phyloP scores from a whole-genome alignment of 2,113 vertebrate species.

The Zosterops hypoxanthus region DNA sequence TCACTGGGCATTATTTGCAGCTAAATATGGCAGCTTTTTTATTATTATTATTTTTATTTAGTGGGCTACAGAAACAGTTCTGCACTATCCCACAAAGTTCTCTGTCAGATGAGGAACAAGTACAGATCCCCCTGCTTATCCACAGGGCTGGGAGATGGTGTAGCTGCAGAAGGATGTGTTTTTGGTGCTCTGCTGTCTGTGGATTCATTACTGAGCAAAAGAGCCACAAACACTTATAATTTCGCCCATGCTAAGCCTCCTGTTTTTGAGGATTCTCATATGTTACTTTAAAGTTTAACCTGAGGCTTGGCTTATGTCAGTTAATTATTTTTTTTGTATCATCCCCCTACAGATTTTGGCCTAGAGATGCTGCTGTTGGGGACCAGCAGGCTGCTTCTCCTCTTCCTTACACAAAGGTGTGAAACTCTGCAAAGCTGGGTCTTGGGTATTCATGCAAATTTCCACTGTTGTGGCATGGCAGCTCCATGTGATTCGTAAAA shows the following conservation, averaged over 20 bases:
- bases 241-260: not conserved
- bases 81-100: rapidly evolving
- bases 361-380: not conserved
- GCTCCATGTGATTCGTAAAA: rapidly evolving
- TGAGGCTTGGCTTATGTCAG: not conserved
- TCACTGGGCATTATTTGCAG: not conserved
- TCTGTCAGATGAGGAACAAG: not conserved
- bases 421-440: not conserved
- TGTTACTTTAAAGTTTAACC: not conserved
- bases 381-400: not conserved
- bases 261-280: not conserved
- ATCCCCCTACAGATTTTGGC: rapidly evolving
- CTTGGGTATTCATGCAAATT: not conserved
- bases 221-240: not conserved
- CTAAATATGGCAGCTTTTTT: not conserved
- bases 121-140: not conserved
- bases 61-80: not conserved
- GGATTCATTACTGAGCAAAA: not conserved
- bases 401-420: not conserved
- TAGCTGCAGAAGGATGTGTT: not conserved
- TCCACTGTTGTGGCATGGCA: rapidly evolving
- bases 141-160: rapidly evolving
- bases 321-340: not conserved
- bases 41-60: not conserved
- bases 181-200: not conserved